A percentile compares a stretch with the other conserved stretches of the same genome.
Conservation (phyloP, 2,113 vertebrate genomes). For the Podilymbus podiceps region DNA sequence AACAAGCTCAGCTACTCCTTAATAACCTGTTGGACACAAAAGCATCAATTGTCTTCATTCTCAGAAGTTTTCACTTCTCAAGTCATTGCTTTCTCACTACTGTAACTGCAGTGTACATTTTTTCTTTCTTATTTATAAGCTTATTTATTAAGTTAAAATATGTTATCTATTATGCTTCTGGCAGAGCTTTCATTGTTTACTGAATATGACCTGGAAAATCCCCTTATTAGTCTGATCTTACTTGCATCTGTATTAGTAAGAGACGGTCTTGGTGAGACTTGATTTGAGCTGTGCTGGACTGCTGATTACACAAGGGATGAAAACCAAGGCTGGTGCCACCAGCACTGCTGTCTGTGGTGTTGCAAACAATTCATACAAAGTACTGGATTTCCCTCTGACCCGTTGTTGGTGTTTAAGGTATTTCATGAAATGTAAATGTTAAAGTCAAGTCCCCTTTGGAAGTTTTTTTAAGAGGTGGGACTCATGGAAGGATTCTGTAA, state of each 20-base stretch:
- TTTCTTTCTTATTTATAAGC: neutral
- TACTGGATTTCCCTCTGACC: neutral
- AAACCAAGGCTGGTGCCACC: neutral
- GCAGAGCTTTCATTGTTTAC: neutral
- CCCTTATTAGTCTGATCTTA: neutral
- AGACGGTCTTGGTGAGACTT: neutral
- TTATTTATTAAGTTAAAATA: neutral
- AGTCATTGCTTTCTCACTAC: neutral
- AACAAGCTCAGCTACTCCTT: neutral
- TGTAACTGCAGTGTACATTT: neutral
- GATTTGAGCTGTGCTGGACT: neutral
- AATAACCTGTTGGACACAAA: neutral
- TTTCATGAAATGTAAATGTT: neutral
- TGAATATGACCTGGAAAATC: neutral
- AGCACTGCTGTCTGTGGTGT: neutral
- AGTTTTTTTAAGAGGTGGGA: neutral
- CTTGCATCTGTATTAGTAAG: neutral
- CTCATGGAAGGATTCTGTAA: neutral
- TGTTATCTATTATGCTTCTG: neutral
- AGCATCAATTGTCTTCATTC: neutral
- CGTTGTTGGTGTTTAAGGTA: neutral
- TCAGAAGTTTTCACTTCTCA: neutral
- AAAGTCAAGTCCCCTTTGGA: neutral
- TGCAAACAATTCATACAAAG: neutral
- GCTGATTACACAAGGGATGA: neutral